Evolutionary conservation across 30 jellyfish, hydroid and myxozoan species (phyloP), one percentile per base, ranked within the genome.

Genomic region (Cassiopea andromeda): DNA sequence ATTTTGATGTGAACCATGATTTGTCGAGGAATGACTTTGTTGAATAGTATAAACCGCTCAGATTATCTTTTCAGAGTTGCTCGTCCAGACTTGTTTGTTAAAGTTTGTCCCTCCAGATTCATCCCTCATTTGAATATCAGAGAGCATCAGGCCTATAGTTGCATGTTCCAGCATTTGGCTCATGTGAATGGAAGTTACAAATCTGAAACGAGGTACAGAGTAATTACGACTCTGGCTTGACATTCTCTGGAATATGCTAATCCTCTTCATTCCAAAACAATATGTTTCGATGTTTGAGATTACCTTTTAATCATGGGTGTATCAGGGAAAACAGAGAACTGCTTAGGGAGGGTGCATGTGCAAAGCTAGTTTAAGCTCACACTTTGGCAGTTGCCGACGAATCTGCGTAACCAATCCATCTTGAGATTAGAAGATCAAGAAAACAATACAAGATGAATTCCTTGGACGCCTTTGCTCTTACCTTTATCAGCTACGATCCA

Each of bases 381-480:
- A 75, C 70, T 75, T 46, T 75, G 84, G 84, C 70, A 46, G 89
- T 45, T 68, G 89, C 78, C 89, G 77, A 80, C 84, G 69, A 44
- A 27, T 64, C 48, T 58, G 71, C 89, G 66, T 58, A 45, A 13
- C 79, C 59, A 80, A 60, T 80, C 79, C 89, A 80, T 80, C 79
- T 46, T 16, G 46, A 61, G 89, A 59, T 58, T 80, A 80, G 79
- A 70, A 47, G 89, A 80, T 80, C 89, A 80, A 57, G 10, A 45
- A 15, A 60, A 80, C 89, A 80, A 80, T 80, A 54, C 48, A 48
- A 59, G 79, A 19, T 59, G 69, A 47, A 80, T 80, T 64, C 89
- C 46, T 38, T 64, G 79, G 89, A 80, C 89, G 89, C 89, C 89
- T 60, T 19, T 7, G 69, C 45, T 64, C 89, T 80, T 80, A 80